phyloP scores from a whole-genome alignment of 2,797 vertebrate species.

The Mus spretus region DNA sequence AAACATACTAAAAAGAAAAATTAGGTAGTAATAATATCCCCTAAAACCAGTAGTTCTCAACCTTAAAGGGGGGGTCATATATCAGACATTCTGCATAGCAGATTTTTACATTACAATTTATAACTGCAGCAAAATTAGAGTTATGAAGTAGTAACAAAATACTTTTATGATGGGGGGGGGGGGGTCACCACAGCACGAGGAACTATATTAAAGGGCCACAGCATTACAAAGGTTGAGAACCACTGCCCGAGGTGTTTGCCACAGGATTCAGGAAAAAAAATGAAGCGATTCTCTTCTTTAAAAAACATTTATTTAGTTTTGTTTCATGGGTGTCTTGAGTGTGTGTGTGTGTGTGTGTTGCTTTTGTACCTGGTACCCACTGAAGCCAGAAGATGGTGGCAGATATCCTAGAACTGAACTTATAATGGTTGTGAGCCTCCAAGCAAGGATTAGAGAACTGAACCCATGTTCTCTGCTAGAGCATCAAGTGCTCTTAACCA shows the following conservation, averaged over 20 bases:
- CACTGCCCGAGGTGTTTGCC: background rate
- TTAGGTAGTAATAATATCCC: background rate
- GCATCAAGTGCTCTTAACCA: background rate
- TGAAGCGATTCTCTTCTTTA: background rate
- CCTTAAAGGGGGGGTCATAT: background rate
- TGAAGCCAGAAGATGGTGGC: background rate
- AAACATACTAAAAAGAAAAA: constrained; percentile 4
- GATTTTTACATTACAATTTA: background rate
- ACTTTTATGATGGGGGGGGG: background rate
- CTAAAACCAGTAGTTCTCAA: background rate
- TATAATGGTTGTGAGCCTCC: background rate
- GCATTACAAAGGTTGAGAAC: background rate
- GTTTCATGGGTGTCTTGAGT: background rate
- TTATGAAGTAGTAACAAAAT: background rate
- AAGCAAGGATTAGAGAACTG: background rate
- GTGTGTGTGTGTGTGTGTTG: background rate
- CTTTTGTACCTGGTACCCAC: background rate
- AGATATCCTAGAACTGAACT: background rate
- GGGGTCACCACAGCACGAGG: background rate
- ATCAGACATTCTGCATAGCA: background rate
- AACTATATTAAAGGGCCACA: background rate
- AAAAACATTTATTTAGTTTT: background rate
- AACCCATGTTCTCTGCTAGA: background rate
- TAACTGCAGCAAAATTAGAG: background rate
- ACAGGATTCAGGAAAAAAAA: background rate